These are phyloP conservation scores for Operophtera brumata DNA, from an alignment of 2,888 invertebrate species.

Conservation along the genomic window DNA sequence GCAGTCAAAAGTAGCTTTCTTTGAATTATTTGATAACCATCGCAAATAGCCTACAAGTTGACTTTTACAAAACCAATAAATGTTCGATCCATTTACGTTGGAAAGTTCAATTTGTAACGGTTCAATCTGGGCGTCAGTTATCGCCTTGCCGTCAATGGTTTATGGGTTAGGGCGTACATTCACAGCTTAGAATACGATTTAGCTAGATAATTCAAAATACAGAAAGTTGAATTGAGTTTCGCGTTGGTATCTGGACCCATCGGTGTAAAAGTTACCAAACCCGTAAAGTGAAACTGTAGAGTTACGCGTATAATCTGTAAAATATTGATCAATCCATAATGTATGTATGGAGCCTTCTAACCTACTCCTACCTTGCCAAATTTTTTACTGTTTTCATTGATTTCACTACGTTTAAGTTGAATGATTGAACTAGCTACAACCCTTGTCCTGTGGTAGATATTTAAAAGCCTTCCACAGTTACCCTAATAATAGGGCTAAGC, in stretches of 20 bases:
- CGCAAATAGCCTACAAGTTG: constrained; percentile 17
- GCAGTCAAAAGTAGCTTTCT: no score
- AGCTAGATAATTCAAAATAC: neutral
- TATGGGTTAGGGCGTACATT: constrained; percentile 36
- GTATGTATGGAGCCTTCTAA: no score
- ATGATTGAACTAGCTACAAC: constrained; percentile 11
- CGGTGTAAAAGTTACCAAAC: no score
- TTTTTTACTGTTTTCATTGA: neutral
- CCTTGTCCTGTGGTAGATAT: constrained; percentile 42
- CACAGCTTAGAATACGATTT: constrained; percentile 8
- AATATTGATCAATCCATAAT: no score
- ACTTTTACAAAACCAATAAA: constrained; percentile 25
- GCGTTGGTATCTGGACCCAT: no score
- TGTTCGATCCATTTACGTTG: constrained; percentile 29
- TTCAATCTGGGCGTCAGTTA: constrained; percentile 46
- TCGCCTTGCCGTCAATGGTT: constrained; percentile 42
- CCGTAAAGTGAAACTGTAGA: no score
- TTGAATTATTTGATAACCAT: no score
- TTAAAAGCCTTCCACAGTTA: constrained; percentile 58
- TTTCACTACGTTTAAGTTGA: neutral
- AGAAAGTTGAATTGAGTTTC: neutral
- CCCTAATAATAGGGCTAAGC: constrained; percentile 57
- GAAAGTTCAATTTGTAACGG: constrained; percentile 36
- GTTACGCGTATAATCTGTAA: no score
- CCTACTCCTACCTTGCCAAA: neutral